These are phyloP conservation scores for Cyclophora albipunctata DNA, from an alignment of 2,888 invertebrate species.

Conservation along the genomic window DNA sequence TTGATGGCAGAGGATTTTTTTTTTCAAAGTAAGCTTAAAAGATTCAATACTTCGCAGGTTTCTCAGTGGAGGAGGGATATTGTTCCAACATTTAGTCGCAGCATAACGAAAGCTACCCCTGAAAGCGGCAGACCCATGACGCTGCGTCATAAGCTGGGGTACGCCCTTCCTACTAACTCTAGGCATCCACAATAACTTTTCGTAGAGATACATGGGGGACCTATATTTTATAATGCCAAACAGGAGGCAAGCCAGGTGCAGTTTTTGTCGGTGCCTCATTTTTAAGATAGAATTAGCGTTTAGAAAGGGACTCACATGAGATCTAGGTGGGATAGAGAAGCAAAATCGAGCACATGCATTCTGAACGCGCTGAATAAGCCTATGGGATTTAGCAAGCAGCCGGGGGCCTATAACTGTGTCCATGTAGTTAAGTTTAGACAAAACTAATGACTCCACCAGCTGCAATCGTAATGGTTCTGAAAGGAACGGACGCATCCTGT, in stretches of 20 bases:
- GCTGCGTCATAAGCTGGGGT: not conserved
- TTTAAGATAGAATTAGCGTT: not conserved
- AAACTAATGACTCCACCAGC: not conserved
- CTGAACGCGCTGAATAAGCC: conserved; percentile 5
- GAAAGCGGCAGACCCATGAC: not conserved
- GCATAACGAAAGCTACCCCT: not conserved
- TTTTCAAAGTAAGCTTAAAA: too few species aligned
- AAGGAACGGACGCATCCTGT: not conserved
- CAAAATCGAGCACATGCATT: conserved; percentile 12
- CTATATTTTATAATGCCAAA: not conserved
- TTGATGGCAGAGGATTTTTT: too few species aligned
- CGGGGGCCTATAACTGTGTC: not conserved
- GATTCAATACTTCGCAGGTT: not conserved
- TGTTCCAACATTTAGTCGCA: not conserved
- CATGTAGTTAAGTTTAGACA: conserved; percentile 3
- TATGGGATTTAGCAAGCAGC: not conserved
- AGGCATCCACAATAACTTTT: not conserved
- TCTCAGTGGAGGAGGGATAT: not conserved
- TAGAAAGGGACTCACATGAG: not conserved
- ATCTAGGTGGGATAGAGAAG: not conserved
- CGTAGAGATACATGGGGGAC: too few species aligned
- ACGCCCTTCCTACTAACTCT: not conserved
- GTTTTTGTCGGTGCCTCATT: not conserved
- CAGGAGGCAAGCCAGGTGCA: conserved; percentile 1
- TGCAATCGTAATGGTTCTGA: not conserved